These are phyloP conservation scores for Phorcus lineatus DNA, from an alignment of 2,888 invertebrate genomes.

Conservation along the genomic window DNA sequence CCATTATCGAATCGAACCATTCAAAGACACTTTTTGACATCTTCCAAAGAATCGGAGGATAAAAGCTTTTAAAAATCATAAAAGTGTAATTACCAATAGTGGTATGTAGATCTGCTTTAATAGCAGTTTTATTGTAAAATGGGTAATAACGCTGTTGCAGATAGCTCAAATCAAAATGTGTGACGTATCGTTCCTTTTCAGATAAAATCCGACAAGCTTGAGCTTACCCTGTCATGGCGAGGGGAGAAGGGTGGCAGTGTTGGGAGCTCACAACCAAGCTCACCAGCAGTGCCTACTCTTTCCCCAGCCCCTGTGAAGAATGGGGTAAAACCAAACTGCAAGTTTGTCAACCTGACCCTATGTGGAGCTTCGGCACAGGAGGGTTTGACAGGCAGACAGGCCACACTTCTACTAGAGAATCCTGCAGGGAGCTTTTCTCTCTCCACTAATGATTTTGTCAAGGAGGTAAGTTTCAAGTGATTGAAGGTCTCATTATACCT, in stretches of 20 bases:
- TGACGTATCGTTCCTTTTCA: conserved; percentile 75
- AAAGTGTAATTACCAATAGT: too few relatives aligned
- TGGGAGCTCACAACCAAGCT: background rate
- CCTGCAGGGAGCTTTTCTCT: conserved; percentile 71
- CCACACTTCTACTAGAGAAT: conserved; percentile 84
- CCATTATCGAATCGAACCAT: too few relatives aligned
- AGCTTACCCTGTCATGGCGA: conserved; percentile 79
- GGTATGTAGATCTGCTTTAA: too few relatives aligned
- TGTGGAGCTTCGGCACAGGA: conserved; percentile 80
- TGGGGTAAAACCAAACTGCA: conserved; percentile 57
- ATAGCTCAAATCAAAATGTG: too few relatives aligned
- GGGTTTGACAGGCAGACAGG: conserved; percentile 80
- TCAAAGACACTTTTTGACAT: too few relatives aligned
- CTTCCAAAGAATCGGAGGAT: too few relatives aligned
- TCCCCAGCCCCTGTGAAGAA: conserved; percentile 58
- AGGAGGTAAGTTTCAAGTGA: conserved; percentile 36
- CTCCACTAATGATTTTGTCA: conserved; percentile 40
- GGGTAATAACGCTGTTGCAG: too few relatives aligned
- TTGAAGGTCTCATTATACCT: background rate
- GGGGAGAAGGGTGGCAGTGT: background rate
- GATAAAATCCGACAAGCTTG: conserved; percentile 85
- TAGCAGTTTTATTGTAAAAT: too few relatives aligned
- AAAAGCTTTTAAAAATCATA: too few relatives aligned
- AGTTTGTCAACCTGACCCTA: conserved; percentile 85
- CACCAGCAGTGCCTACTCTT: conserved; percentile 27